Evolutionary conservation across 2,113 vertebrate genomes (phyloP), one percentile per base, ranked within the genome.

Genomic region (Scalopus aquaticus): DNA sequence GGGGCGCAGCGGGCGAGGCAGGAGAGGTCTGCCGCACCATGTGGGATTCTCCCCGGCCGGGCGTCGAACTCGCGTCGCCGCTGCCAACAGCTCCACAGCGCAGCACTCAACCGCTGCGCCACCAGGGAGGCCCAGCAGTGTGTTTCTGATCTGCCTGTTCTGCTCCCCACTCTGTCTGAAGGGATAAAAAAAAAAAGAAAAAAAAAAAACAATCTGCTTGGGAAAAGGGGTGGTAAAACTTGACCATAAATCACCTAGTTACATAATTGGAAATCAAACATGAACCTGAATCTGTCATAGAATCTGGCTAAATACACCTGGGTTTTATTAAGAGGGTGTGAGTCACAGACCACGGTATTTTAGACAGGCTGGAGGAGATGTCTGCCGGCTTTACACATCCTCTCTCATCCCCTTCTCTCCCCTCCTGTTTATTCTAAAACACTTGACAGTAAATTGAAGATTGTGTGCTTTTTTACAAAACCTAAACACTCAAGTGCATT

Each of bases 251-350:
- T 98, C 98, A 98, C 98, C 96, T 10, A 1, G 91, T 97, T 98
- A 96, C 96, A 98, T 98, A 98, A 98, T 98, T 98, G 98, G 97
- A 98, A 98, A 98, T 98, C 97, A 98, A 95, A 98, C 97, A 93
- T 98, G 97, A 98, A 10, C 54, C 20, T 20, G 51, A 54, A 20
- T 3, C 51, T 22, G 97, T 98, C 98, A 98, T 97, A 96, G 98
- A 98, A 98, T 98, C 97, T 98, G 90, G 69, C 97, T 97, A 98
- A 98, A 98, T 98, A 97, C 98, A 97, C 98, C 83, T 88, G 98
- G 96, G 97, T 95, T 97, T 98, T 98, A 98, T 98, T 98, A 98
- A 98, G 97, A 96, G 86, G 89, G 92, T 97, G 98, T 96, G 96
- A 98, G 98, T 98, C 98, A 98, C 98, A 97, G 96, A 96, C 96